Evolutionary conservation across 2,797 vertebrate genomes (phyloP), one percentile per base, ranked within the genome.

Genomic region (Acipenser oxyrinchus): DNA sequence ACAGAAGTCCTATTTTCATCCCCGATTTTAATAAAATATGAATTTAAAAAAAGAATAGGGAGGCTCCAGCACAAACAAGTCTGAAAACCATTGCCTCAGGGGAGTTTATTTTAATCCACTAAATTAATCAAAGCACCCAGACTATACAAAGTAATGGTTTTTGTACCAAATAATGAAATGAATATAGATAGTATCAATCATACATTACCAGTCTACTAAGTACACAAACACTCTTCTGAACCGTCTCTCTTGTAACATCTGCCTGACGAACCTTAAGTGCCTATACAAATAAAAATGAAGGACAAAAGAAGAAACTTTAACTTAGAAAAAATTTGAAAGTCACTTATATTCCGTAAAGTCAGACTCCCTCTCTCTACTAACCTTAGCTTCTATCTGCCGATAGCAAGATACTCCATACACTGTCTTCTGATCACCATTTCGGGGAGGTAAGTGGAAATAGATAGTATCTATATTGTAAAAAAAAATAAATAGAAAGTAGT

Each of bases 141-240:
- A 5, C 37, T 18, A 37, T 37, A 37, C 37, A 37, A 37, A 37
- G 37, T 5, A 37, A 37, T 37, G 37, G 37, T 4, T 37, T 37
- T 37, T 37, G 37, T 37, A 37, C 37, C 37, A 37, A 37, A 37
- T 37, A 37, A 37, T 37, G 37, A 37, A 37, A 37, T 18, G 18
- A 18, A 18, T 18, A 18, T 18, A 1, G 18, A 18, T 18, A 18
- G 18, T 18, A 1, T 18, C 18, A 18, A 18, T 18, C 18, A 18
- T 18, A 18, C 18, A 18, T 37, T 91, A 98, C 96, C 95, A 96
- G 88, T 82, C 92, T 91, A 75, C 95, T 95, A 77, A 99, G 91
- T 74, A 99, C 96, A 76, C 95, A 98, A 69, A 99, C 96, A 69
- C 96, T 98, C 85, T 99, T 99, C 89, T 99, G 96, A 18, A 99